Percentiles rank a stretch among this genome's conserved stretches.
phyloP scores from a whole-genome alignment of 2,113 vertebrate species.

The Melanostigma gelatinosum region DNA sequence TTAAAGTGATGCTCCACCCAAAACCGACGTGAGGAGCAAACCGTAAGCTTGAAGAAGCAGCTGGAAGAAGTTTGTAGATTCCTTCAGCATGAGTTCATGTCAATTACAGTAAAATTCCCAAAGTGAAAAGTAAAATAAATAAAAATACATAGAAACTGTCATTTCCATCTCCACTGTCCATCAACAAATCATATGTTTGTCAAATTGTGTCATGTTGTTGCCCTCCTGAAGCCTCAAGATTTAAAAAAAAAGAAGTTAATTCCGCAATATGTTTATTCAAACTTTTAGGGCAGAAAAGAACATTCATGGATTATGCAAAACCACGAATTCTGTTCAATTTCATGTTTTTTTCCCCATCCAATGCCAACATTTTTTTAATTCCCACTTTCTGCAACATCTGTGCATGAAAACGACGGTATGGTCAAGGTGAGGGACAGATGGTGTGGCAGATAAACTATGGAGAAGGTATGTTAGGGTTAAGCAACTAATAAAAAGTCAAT shows the following conservation, averaged over 20 bases:
- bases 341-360: not conserved
- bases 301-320: not conserved
- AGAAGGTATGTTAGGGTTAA: not conserved
- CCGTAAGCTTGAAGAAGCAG: not conserved
- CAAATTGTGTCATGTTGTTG: not conserved
- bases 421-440: too few relatives aligned
- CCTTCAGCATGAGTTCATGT: slow-evolving; percentile 15
- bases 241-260: not conserved
- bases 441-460: not conserved
- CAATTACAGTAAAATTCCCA: slow-evolving; percentile 2
- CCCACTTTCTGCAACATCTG: not conserved
- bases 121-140: not conserved
- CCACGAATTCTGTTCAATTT: not conserved
- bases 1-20: slow-evolving; percentile 25
- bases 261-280: not conserved
- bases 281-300: not conserved
- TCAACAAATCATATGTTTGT: too few relatives aligned
- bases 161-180: not conserved
- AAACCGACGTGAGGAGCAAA: slow-evolving; percentile 20
- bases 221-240: not conserved
- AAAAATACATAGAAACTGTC: not conserved
- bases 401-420: not conserved
- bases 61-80: slow-evolving; percentile 9
- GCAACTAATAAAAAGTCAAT: not conserved
- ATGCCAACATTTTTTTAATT: not conserved